phyloP scores from a whole-genome alignment of 2,888 invertebrate species.

The Keiferia lycopersicella region DNA sequence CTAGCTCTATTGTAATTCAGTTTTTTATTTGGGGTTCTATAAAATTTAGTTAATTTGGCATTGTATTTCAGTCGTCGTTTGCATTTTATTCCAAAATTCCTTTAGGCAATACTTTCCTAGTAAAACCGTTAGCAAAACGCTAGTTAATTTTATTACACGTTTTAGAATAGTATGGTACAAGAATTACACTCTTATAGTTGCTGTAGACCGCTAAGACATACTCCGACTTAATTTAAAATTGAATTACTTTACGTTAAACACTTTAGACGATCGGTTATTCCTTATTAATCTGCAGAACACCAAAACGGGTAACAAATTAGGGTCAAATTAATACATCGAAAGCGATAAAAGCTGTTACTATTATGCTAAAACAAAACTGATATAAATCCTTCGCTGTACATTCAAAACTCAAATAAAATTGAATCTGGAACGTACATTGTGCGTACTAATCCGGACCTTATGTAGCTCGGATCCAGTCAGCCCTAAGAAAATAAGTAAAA shows the following conservation, averaged over 20 bases:
- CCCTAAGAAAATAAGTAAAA: constrained; percentile 3
- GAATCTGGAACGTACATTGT: constrained; percentile 50
- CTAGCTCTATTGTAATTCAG: background rate
- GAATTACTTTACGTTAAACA: constrained; percentile 48
- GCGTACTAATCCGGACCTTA: constrained; percentile 45
- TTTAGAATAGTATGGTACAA: constrained; percentile 2
- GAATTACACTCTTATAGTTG: constrained; percentile 23
- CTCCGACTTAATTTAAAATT: constrained; percentile 40
- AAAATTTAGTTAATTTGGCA: no score
- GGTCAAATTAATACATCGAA: constrained; percentile 59
- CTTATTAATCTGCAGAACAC: constrained; percentile 49
- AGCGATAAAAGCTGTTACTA: constrained; percentile 58
- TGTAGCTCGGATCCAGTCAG: constrained; percentile 15
- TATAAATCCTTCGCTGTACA: constrained; percentile 42
- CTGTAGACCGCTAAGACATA: constrained; percentile 41
- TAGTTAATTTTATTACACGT: background rate
- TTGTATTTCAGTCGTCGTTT: no score
- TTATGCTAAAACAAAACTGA: constrained; percentile 32
- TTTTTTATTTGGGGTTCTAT: background rate
- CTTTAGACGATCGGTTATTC: constrained; percentile 47
- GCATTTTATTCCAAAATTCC: no score
- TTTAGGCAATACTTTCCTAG: no score
- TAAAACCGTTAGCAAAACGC: background rate
- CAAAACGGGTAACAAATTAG: constrained; percentile 58
- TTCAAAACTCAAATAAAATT: constrained; percentile 25